A percentile compares a stretch with the other conserved stretches of the same genome.
phyloP scores from a whole-genome alignment of 2,888 invertebrate species.

The Cantharis flavilabris region DNA sequence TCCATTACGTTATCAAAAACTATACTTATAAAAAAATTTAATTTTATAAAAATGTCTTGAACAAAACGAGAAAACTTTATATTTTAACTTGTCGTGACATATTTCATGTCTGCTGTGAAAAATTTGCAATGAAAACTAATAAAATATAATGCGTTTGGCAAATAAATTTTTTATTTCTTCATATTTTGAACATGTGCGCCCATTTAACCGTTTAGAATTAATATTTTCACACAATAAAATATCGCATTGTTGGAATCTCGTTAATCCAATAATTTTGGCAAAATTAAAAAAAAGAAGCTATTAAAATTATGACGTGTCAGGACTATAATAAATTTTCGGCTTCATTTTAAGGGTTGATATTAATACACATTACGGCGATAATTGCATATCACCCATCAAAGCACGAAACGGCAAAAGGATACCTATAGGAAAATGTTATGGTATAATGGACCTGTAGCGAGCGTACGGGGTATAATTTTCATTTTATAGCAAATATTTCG shows the following conservation, averaged over 20 bases:
- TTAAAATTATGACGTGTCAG: too few relatives aligned
- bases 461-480: constrained; percentile 1
- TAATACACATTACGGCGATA: background rate
- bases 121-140: background rate
- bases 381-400: background rate
- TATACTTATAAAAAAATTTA: background rate
- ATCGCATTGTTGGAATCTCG: too few relatives aligned
- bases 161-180: too few relatives aligned
- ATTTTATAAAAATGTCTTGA: background rate
- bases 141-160: background rate
- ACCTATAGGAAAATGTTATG: background rate
- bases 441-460: background rate
- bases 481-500: background rate
- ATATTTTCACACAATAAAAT: background rate
- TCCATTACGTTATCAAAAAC: background rate
- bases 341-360: background rate
- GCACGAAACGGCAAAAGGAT: background rate
- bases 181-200: too few relatives aligned
- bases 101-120: background rate
- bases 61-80: background rate
- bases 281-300: too few relatives aligned
- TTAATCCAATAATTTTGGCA: too few relatives aligned
- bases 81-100: background rate
- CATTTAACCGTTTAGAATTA: background rate
- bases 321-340: background rate